Evolutionary conservation across 2,888 invertebrate species (phyloP), one percentile per base, ranked within the genome.

Genomic region (Scrobipalpa atriplicella): DNA sequence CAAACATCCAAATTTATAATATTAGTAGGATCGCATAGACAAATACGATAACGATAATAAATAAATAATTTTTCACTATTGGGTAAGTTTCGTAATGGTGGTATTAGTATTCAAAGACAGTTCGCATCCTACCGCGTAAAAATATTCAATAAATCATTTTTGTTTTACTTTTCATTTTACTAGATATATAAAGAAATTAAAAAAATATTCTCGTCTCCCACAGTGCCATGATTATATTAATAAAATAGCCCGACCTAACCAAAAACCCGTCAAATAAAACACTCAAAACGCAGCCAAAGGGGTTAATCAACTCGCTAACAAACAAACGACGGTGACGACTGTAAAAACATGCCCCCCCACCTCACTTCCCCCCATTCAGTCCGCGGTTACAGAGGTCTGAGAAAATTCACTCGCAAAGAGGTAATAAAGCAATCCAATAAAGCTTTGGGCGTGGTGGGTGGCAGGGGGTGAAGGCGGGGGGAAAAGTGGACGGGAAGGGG

Each of bases 391-490:
- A 84, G 80, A 54, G 19, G 19, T 19, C 38, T 58, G 8, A 83
- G 79, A 80, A 84, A 83, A 82, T 81, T 76, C 80, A 70, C 76
- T 78, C 73, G 72, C 80, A 81, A 79, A 82, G 79, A 81, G 79
- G 81, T 83, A 87, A 88, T 89, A 87, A 88, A 78, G 79, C 68
- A 36, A 54, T 8, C 36, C 65, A 65, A 65, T 65, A 65, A 60
- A 13, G 56, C 41, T 29, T 61, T 58, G 68, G 73, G 77, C 68
- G 80, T 82, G 81, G 75, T 77, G 73, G 71, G n/a, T n/a, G n/a
- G n/a, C n/a, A n/a, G n/a, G n/a, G n/a, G n/a, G n/a, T n/a, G n/a
- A n/a, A n/a, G n/a, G 67, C 71, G 72, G 74, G 71, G 67, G 70
- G 67, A 51, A 68, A 68, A 64, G 19, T 65, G 62, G 67, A 73